Evolutionary conservation across 2,797 vertebrate genomes (phyloP), one percentile per base, ranked within the genome.

Genomic region (Heteromormyrus szaboi): DNA sequence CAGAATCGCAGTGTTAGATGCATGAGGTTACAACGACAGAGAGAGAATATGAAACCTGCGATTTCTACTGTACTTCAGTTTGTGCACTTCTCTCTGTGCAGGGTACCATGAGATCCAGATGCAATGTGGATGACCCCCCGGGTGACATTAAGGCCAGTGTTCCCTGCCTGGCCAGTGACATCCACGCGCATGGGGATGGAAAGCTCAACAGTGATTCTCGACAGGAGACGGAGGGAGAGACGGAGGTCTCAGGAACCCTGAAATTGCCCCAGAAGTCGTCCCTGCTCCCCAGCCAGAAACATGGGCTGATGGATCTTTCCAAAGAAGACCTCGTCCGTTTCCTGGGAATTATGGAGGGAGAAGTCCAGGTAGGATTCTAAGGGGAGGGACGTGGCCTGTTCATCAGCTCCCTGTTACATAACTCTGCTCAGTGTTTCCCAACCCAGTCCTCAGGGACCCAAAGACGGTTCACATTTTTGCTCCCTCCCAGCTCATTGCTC

Each of bases 321-420:
- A 98, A 96, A 95, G 96, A 97, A 87, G 98, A 98, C 90, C 96
- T 99, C 65, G 94, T 99, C 37, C 96, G 95, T 91, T 95, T 99
- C 25, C 96, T 99, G 89, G 98, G 98, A 65, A 96, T 99, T 92
- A 99, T 99, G 99, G 99, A 99, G 93, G 98, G 98, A 91, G 99
- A 99, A 89, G 92, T 99, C 88, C 98, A 99, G 97, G 99, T 99
- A 95, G 91, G 93, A 84, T 25, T 22, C 50, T 7, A 17, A 86
- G 17, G 41, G 54, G 29, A 62, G 17, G 56, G 48, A 29, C 11
- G 3, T 41, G n/a, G 51, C 51, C 12, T 56, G 44, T 51, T 22
- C 50, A 22, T 51, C 81, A 85, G 8, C 44, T 48, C 48, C 46
- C n/a, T 51, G 19, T 25, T 48, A 14, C 25, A 51, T 50, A 22